Conservation (phyloP, 1,140 invertebrate genomes). For the Drosophila subpulchrella region DNA sequence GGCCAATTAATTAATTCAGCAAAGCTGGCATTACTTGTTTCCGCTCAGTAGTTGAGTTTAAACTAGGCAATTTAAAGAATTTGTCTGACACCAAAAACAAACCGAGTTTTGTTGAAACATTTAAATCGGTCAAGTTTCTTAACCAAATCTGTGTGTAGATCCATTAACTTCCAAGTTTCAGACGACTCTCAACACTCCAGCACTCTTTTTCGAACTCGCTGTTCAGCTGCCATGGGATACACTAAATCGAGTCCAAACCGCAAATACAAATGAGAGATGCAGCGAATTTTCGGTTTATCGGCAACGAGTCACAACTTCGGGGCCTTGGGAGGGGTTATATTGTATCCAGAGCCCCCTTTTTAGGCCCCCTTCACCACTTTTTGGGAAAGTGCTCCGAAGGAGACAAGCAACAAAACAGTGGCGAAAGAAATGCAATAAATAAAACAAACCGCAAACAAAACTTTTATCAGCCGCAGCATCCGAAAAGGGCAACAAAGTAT, state of each 20-base stretch:
- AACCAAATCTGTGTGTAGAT: background rate
- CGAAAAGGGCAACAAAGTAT: constrained; percentile 11
- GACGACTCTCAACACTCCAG: background rate
- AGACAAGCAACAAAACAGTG: constrained; percentile 23
- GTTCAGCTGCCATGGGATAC: constrained; percentile 27
- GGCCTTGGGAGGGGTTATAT: background rate
- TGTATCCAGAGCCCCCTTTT: too few relatives aligned
- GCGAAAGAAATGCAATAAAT: constrained; percentile 59
- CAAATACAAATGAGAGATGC: constrained; percentile 65
- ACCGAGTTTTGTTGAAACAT: too few relatives aligned
- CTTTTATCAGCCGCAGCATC: constrained; percentile 34
- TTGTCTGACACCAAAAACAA: too few relatives aligned
- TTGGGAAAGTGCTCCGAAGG: constrained; percentile 5
- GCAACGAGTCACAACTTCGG: constrained; percentile 3
- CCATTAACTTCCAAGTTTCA: too few relatives aligned
- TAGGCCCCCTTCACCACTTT: background rate
- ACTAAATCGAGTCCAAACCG: constrained; percentile 67
- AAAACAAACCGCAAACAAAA: constrained; percentile 59
- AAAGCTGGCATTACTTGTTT: too few relatives aligned
- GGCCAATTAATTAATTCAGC: too few relatives aligned
- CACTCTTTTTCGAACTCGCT: background rate
- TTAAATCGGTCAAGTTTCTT: background rate
- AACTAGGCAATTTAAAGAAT: too few relatives aligned
- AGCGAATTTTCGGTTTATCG: constrained; percentile 23
- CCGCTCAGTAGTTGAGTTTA: too few relatives aligned